phyloP scores from a whole-genome alignment of 2,113 vertebrate species.

The Sturnira hondurensis region DNA sequence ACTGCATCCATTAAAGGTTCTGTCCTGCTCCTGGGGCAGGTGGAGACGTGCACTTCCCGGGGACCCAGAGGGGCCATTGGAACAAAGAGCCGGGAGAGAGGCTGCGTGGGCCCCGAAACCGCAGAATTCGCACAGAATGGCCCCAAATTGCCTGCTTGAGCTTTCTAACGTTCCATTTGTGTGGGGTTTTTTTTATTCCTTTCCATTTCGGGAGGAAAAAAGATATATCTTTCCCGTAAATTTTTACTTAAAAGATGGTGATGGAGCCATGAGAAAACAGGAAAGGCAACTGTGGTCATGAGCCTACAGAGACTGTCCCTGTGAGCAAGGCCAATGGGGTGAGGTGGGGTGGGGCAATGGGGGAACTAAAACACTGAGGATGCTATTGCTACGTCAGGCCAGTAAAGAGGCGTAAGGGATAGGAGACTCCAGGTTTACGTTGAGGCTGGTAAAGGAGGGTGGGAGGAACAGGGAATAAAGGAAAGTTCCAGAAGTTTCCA shows the following conservation, averaged over 20 bases:
- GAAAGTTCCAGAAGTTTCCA: not conserved
- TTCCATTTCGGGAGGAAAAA: not conserved
- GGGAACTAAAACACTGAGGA: too few species aligned
- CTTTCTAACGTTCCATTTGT: not conserved
- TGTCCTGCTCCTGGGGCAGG: not conserved
- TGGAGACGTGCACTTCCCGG: not conserved
- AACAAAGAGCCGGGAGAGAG: not conserved
- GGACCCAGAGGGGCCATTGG: fast-evolving
- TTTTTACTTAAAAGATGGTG: not conserved
- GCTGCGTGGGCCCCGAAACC: not conserved
- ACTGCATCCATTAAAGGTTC: not conserved
- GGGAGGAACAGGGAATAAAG: not conserved
- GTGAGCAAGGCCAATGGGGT: fast-evolving
- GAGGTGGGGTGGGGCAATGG: not conserved
- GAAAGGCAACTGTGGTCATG: not conserved
- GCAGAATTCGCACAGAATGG: not conserved
- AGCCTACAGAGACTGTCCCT: too few species aligned
- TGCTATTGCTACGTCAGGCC: fast-evolving
- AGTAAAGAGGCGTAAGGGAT: fast-evolving
- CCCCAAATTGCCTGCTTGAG: not conserved
- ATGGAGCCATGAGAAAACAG: not conserved
- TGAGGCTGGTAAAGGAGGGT: not conserved
- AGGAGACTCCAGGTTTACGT: not conserved
- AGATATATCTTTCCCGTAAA: not conserved
- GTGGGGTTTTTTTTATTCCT: not conserved